Conservation (phyloP, 2,797 vertebrate genomes). For the Sandelia bainsii region DNA sequence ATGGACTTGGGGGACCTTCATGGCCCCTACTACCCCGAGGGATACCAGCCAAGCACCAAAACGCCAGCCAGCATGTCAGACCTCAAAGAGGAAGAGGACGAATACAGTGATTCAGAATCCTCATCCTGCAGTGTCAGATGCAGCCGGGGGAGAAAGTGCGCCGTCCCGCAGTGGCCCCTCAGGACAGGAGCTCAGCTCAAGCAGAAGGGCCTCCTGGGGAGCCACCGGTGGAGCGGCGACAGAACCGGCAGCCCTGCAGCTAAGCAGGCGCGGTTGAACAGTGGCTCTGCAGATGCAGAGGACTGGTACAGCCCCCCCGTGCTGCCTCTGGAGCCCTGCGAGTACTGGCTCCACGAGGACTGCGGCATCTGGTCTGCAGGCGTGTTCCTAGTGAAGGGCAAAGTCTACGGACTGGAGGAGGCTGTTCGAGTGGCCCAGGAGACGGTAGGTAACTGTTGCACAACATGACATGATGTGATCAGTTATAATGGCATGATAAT, state of each 20-base stretch:
- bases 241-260: conserved; percentile 57
- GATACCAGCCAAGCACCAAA: conserved; percentile 71
- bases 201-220: conserved; percentile 51
- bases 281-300: conserved; percentile 29
- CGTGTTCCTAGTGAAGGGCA: conserved; percentile 86
- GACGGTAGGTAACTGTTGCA: conserved; percentile 81
- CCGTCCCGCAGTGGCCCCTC: conserved; percentile 28
- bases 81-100: conserved; percentile 68
- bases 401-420: conserved; percentile 85
- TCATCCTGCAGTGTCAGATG: conserved; percentile 63
- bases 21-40: conserved; percentile 86
- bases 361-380: conserved; percentile 85
- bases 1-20: conserved; percentile 87
- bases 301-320: conserved; percentile 85
- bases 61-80: conserved; percentile 32
- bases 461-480: background rate
- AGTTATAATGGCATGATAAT: background rate
- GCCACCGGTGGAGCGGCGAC: conserved; percentile 45
- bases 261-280: conserved; percentile 68
- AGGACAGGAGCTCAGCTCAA: conserved; percentile 52
- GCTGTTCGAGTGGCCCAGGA: conserved; percentile 81
- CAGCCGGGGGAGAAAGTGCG: conserved; percentile 52
- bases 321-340: conserved; percentile 79
- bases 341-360: conserved; percentile 88
- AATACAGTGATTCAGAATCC: conserved; percentile 80